Evolutionary conservation across 1,140 invertebrate species (phyloP), one percentile per base, ranked within the genome.

Genomic region (Ephestia elutella): DNA sequence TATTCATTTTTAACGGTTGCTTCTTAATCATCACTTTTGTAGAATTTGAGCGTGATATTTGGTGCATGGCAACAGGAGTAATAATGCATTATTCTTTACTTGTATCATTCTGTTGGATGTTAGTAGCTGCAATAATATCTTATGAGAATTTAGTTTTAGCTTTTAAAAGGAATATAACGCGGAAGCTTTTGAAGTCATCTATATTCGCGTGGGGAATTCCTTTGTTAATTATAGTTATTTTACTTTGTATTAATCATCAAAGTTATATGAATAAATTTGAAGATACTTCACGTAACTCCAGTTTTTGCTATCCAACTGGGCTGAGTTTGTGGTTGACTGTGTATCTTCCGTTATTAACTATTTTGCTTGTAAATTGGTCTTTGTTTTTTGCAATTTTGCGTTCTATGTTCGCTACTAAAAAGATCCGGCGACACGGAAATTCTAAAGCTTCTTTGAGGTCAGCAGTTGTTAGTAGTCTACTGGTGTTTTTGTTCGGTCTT

Each of bases 401-500:
- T 59, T 73, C 66, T 35, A 68, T 75, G 50, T 68, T 73, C 38
- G 60, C 56, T 35, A 65, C 28, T 32, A 55, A 57, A n/a, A 71
- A 60, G 11, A 65, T 70, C 11, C 57, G 69, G 54, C 51, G 65
- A n/a, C 71, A 73, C n/a, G 69, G 63, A 5, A 67, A 74, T 48
- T 65, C 60, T 13, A 72, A 63, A 2, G 64, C 74, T 15, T 17
- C 65, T 8, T 63, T 70, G 9, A 25, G 67, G 17, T 70, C 68
- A 55, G 49, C 77, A 2, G 68, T 64, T 30, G 65, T 75, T 0
- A 68, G 70, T 28, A 70, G 78, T 44, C 44, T 82, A 1, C 60
- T 82, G 4, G 77, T 80, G 38, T 82, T 75, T 63, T 51, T 82
- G n/a, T 73, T 80, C 28, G 80, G 80, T 19, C 60, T 82, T 15